phyloP scores from a whole-genome alignment of 2,888 invertebrate species.

The Athalia circularis region DNA sequence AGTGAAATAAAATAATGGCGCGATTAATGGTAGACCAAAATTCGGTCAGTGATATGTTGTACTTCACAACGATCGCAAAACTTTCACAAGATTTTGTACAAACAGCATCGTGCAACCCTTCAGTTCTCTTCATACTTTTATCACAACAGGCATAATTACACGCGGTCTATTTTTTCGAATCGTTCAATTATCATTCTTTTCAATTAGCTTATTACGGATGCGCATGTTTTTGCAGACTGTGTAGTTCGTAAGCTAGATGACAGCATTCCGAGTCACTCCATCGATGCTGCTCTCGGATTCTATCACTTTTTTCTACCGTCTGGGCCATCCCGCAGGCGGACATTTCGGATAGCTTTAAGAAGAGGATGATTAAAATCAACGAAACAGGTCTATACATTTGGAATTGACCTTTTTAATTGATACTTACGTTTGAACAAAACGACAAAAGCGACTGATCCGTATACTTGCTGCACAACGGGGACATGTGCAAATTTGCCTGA shows the following conservation, averaged over 20 bases:
- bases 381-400: background rate
- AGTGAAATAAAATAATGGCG: too few relatives aligned
- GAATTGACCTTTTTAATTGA: background rate
- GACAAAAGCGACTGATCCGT: slow-evolving; percentile 68
- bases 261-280: slow-evolving; percentile 72
- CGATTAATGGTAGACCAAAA: too few relatives aligned
- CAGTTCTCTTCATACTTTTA: too few relatives aligned
- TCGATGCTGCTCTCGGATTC: slow-evolving; percentile 63
- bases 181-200: background rate
- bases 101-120: too few relatives aligned
- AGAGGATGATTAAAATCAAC: background rate
- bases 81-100: too few relatives aligned
- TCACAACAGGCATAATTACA: too few relatives aligned
- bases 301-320: slow-evolving; percentile 51
- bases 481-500: slow-evolving; percentile 57
- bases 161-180: background rate
- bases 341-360: slow-evolving; percentile 58
- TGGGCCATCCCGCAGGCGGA: slow-evolving; percentile 50
- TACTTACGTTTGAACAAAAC: slow-evolving; percentile 68
- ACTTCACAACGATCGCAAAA: too few relatives aligned
- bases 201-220: slow-evolving; percentile 51
- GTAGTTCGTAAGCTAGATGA: slow-evolving; percentile 68
- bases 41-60: too few relatives aligned
- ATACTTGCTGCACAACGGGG: slow-evolving; percentile 64
- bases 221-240: slow-evolving; percentile 62